Conservation (phyloP, 2,797 vertebrate species). For the Chromobotia macracanthus region DNA sequence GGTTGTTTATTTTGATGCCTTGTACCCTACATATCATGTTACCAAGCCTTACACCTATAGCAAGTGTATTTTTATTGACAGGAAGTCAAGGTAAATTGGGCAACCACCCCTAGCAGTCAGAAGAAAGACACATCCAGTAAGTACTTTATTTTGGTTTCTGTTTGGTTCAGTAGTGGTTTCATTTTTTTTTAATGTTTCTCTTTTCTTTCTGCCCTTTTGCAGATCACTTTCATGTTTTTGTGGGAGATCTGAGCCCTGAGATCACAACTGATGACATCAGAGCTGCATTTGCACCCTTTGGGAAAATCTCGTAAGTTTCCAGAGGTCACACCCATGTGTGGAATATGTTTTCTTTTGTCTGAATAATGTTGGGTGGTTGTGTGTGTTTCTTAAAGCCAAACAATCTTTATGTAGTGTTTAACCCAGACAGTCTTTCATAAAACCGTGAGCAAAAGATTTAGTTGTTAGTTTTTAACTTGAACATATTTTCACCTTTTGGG, state of each 20-base stretch:
- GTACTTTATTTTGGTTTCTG: constrained; percentile 60
- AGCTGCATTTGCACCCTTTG: constrained; percentile 97
- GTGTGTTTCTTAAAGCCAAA: constrained; percentile 1
- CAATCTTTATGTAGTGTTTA: background rate
- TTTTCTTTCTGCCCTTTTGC: constrained; percentile 57
- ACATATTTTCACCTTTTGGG: background rate
- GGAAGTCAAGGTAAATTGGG: constrained; percentile 99
- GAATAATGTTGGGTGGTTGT: constrained; percentile 14
- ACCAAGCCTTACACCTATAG: background rate
- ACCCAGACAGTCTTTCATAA: background rate
- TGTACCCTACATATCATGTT: background rate
- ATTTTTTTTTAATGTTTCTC: background rate
- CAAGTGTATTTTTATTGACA: constrained; percentile 73
- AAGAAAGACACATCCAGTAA: constrained; percentile 99
- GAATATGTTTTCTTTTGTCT: constrained; percentile 36
- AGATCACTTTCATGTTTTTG: constrained; percentile 99
- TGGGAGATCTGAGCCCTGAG: constrained; percentile 99
- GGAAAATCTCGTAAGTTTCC: constrained; percentile 99
- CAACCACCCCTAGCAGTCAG: constrained; percentile 98
- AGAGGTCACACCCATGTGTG: constrained; percentile 21
- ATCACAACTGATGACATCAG: constrained; percentile 98
- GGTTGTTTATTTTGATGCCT: background rate
- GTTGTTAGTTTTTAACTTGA: background rate
- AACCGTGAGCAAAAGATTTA: background rate
- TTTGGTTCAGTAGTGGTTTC: background rate